phyloP scores from a whole-genome alignment of 1,140 invertebrate species.

The Phymastichus coffea region DNA sequence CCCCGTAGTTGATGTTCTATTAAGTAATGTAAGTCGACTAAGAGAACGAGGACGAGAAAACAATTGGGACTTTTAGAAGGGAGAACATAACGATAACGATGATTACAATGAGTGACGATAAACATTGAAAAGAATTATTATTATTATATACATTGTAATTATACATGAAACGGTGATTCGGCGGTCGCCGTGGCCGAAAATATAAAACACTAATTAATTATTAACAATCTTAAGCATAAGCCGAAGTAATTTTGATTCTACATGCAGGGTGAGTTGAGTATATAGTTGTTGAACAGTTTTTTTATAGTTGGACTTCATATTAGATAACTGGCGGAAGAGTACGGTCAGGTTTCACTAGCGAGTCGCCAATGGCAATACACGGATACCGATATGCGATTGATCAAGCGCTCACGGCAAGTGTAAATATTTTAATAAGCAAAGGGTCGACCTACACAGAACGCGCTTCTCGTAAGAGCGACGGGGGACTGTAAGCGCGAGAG shows the following conservation, averaged over 20 bases:
- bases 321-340: conserved; percentile 35
- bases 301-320: conserved; percentile 54
- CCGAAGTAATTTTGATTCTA: conserved; percentile 44
- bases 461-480: not conserved
- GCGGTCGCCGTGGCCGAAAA: conserved; percentile 11
- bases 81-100: too few species aligned
- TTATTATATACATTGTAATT: not conserved
- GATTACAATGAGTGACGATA: conserved; percentile 5
- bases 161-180: conserved; percentile 13
- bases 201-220: conserved; percentile 31
- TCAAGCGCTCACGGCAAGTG: conserved; percentile 5
- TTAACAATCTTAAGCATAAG: conserved; percentile 33
- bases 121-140: conserved; percentile 22
- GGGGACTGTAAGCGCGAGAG: conserved; percentile 1
- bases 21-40: conserved; percentile 20
- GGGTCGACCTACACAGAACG: not conserved
- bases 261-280: conserved; percentile 46
- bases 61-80: conserved; percentile 3
- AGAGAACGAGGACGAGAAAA: not conserved
- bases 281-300: conserved; percentile 51
- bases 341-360: not conserved
- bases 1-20: conserved; percentile 43
- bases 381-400: conserved; percentile 11
- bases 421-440: conserved; percentile 25
- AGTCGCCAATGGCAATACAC: conserved; percentile 12